A percentile compares a stretch with the other conserved stretches of the same genome.
phyloP scores from a whole-genome alignment of 1,140 invertebrate species.

The Chironomus tepperi region DNA sequence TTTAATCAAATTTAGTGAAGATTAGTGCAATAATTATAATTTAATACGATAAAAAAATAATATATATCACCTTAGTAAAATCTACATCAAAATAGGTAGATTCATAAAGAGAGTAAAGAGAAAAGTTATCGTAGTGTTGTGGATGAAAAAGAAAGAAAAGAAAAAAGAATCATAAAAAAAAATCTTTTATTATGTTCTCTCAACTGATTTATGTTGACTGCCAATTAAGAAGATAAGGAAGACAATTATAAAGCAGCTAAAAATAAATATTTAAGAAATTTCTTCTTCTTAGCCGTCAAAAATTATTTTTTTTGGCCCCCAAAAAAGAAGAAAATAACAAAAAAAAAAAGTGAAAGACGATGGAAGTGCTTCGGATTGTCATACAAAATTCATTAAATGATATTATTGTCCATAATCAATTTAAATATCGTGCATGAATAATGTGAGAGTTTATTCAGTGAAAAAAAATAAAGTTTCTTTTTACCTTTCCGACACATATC shows the following conservation, averaged over 20 bases:
- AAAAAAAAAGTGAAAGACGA: neutral
- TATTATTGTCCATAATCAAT: conserved; percentile 3
- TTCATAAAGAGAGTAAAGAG: neutral
- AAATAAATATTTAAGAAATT: conserved; percentile 1
- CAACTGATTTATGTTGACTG: conserved; percentile 16
- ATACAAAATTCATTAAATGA: neutral
- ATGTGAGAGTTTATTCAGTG: neutral
- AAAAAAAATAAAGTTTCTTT: neutral
- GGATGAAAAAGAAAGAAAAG: neutral
- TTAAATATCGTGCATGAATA: conserved; percentile 8
- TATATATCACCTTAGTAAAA: neutral
- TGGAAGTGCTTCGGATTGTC: conserved; percentile 1
- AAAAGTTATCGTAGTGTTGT: neutral
- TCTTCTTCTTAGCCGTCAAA: neutral
- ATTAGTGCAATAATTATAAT: neutral
- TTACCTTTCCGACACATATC: neutral
- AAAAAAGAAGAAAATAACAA: neutral
- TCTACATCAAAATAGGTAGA: no score
- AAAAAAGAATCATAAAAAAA: conserved; percentile 3
- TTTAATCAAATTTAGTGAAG: neutral
- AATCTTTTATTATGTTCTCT: conserved; percentile 19
- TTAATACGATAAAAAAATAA: neutral
- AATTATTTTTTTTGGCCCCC: neutral
- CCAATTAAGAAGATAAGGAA: conserved; percentile 11
- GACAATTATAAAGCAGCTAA: neutral